phyloP scores from a whole-genome alignment of 2,888 invertebrate species.

The Hoplodrina blanda region DNA sequence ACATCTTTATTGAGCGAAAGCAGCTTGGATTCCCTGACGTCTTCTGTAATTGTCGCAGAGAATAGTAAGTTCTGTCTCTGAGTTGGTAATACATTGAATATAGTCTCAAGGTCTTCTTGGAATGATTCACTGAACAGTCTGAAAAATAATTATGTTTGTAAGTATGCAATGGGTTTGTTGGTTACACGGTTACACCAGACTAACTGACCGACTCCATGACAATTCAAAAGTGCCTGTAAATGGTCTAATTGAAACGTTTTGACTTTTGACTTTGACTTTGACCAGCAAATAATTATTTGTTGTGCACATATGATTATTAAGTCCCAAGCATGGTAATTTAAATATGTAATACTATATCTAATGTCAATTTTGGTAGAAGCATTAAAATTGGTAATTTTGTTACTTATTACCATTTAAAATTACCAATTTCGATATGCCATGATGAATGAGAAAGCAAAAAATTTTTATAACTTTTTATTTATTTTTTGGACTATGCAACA shows the following conservation, averaged over 20 bases:
- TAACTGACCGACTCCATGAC: too few species aligned
- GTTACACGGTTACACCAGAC: too few species aligned
- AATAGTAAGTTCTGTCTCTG: slow-evolving; percentile 97
- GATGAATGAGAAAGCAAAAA: too few species aligned
- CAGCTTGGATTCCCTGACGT: slow-evolving; percentile 93
- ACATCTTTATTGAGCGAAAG: slow-evolving; percentile 92
- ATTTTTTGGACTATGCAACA: background rate
- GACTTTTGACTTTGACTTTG: too few species aligned
- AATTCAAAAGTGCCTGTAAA: too few species aligned
- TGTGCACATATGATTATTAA: too few species aligned
- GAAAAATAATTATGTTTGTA: slow-evolving; percentile 26
- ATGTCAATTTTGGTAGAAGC: background rate
- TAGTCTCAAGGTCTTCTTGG: slow-evolving; percentile 95
- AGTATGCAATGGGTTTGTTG: too few species aligned
- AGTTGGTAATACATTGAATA: slow-evolving; percentile 94
- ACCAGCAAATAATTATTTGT: too few species aligned
- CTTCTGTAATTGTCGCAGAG: slow-evolving; percentile 98
- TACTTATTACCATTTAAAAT: background rate
- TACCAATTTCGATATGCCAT: background rate
- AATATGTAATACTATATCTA: too few species aligned
- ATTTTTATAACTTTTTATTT: too few species aligned
- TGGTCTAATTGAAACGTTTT: too few species aligned
- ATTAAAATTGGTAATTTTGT: background rate
- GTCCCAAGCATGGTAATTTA: too few species aligned
- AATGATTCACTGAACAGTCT: slow-evolving; percentile 94